Conservation (phyloP, 2,113 vertebrate genomes). For the human region DNA sequence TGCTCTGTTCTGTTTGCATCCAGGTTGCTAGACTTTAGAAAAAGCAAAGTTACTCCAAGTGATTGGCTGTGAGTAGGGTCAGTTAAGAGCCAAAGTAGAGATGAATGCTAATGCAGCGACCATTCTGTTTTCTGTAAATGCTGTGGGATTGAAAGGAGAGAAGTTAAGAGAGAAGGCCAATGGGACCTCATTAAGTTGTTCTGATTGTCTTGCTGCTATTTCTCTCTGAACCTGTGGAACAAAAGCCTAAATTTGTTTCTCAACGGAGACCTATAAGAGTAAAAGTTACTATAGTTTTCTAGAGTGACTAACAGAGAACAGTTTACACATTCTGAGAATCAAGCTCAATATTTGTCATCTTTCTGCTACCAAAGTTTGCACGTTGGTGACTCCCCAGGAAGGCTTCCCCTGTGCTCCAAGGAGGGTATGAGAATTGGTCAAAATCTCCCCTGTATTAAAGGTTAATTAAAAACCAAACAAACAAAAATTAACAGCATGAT, state of each 20-base stretch:
- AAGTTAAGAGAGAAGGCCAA: not conserved
- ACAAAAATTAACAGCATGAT: not conserved
- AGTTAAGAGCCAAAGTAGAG: not conserved
- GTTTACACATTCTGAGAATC: not conserved
- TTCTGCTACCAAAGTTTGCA: constrained; percentile 12
- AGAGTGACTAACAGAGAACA: not conserved
- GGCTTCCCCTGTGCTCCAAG: not conserved
- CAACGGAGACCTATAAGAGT: not conserved
- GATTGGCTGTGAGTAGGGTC: not conserved
- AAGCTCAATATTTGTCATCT: not conserved
- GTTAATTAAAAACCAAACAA: not conserved
- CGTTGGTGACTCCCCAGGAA: not conserved
- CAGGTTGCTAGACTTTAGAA: not conserved
- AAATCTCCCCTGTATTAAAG: not conserved
- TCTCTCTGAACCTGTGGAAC: not conserved
- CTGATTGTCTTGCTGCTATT: not conserved
- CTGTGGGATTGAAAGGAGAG: not conserved
- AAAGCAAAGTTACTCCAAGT: not conserved
- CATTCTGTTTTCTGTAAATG: not conserved
- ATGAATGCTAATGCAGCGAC: not conserved
- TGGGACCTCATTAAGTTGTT: not conserved
- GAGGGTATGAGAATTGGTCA: not conserved
- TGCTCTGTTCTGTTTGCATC: not conserved
- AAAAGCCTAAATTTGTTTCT: not conserved
- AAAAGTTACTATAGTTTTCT: not conserved